Base-by-base conservation (phyloP, 2,797 vertebrate genomes). In the Sus cebifrons region DNA sequence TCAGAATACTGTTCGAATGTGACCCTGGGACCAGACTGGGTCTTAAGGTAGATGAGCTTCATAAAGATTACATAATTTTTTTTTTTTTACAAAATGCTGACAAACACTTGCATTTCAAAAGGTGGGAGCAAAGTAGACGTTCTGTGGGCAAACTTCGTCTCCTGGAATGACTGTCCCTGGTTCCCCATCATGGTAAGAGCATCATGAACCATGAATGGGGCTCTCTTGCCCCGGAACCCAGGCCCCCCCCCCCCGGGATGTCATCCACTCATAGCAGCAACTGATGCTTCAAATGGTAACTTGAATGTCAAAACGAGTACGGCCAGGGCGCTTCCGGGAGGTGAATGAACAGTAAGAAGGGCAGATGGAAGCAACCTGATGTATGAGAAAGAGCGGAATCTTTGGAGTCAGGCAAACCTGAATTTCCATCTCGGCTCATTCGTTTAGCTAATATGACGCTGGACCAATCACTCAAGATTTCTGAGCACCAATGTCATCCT, bases 91-190 rank as follows among this genome's bases (percentile, higher is more conserved):
- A 52, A 56, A 75, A 78, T 32, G 44, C 29, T 90, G 79, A 49
- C 40, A 93, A 94, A 79, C 52, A 62, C 23, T 82, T 78, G 8
- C 44, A 90, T 65, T 95, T 85, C n/a, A 73, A 90, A 70, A 18
- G 25, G 36, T 32, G 9, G 73, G 65, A 52, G 49, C 20, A 73
- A 91, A 91, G 52, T 60, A n/a, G 15, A 58, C 32, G 25, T 68
- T 62, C 32, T 86, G 13, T 86, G 40, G 74, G 74, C 64, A 79
- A 44, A 86, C 32, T 73, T 81, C 27, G 17, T 17, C 29, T 36
- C 40, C 40, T 52, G 17, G 8, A 79, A 81, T 81, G 62, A 58
- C 11, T 79, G 5, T 29, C 64, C 64, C 65, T 64, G 44, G n/a
- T 64, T 94, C 56, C 68, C 27, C 70, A 8, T 9, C 32, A 78